Base-by-base conservation (phyloP, 92 coral and sea anemone species). In the Zoanthus solanderi region DNA sequence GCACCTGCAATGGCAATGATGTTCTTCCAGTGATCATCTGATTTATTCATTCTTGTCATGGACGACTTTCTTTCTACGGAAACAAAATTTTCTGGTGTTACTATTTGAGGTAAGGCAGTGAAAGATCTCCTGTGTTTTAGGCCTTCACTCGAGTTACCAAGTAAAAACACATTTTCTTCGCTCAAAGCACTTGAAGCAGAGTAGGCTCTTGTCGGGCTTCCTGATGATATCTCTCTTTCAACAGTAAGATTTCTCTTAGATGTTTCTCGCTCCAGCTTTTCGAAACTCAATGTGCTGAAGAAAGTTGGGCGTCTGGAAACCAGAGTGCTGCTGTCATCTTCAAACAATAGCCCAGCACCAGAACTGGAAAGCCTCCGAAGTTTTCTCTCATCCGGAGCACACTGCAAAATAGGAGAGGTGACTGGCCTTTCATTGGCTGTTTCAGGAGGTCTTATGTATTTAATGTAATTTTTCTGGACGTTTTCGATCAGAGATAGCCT, bases 371-470 rank as follows among this genome's bases (percentile, higher is more conserved):
- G 74, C 65, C 85, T 63, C 9, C 57, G 44, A 63, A 2, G 15
- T 3, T 23, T 16, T 5, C 37, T 47, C 13, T 65, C 73, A 2
- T 17, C 34, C 74, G 85, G 56, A 53, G n/a, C 15, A 17, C 10
- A 44, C 54, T 63, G 73, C 60, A 45, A 12, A 10, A 46, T 56
- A 8, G 85, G 85, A 47, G 85, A 80, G 2, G 85, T 80, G 7
- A 60, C 23, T 15, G 85, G 74, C 30, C 85, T 80, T 11, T 11
- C 56, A 11, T 9, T 9, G n/a, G 30, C 66, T 66, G 67, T 61
- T 45, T 81, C 85, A 63, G 85, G 76, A 13, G 85, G 85, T 47
- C 85, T 44, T n/a, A 81, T 81, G 76, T 81, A 81, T 50, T 81
- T 81, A 16, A 34, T 46, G 46, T 81, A 81, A 34, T 81, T 81